Evolutionary conservation across 2,113 vertebrate species (phyloP).

Genomic region (Leptodactylus fuscus): DNA sequence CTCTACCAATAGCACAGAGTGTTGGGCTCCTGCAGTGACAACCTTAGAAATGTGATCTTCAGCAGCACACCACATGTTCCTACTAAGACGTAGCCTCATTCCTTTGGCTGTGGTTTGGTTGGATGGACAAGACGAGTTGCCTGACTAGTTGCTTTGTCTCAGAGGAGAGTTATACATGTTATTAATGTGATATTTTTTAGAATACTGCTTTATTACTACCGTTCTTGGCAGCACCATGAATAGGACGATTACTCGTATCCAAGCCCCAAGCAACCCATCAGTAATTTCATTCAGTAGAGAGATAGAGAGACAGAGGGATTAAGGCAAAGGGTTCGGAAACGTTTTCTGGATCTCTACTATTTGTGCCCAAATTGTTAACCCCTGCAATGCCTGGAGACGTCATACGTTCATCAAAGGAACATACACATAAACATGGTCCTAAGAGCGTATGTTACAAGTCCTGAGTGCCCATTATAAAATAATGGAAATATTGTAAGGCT

Average conservation of each 20-base stretch:
- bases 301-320: constrained; percentile 93
- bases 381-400: constrained; percentile 73
- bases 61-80: not conserved
- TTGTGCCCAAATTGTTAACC: constrained; percentile 65
- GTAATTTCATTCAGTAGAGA: constrained; percentile 78
- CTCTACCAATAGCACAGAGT: not conserved
- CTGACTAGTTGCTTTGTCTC: not conserved
- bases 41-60: not conserved
- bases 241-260: not conserved
- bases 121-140: not conserved
- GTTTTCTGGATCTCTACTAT: constrained; percentile 64
- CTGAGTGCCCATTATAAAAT: constrained; percentile 74
- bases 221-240: constrained; percentile 30
- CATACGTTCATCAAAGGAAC: constrained; percentile 74
- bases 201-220: constrained; percentile 31
- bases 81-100: not conserved
- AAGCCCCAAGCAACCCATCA: constrained; percentile 58
- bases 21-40: not conserved
- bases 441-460: constrained; percentile 71
- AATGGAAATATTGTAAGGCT: constrained; percentile 73
- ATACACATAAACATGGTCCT: constrained; percentile 66
- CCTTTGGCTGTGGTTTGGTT: not conserved
- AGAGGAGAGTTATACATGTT: not conserved
- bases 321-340: constrained; percentile 89
- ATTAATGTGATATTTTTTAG: not conserved